Conservation (phyloP, 2,113 vertebrate species). For the Lota lota region DNA sequence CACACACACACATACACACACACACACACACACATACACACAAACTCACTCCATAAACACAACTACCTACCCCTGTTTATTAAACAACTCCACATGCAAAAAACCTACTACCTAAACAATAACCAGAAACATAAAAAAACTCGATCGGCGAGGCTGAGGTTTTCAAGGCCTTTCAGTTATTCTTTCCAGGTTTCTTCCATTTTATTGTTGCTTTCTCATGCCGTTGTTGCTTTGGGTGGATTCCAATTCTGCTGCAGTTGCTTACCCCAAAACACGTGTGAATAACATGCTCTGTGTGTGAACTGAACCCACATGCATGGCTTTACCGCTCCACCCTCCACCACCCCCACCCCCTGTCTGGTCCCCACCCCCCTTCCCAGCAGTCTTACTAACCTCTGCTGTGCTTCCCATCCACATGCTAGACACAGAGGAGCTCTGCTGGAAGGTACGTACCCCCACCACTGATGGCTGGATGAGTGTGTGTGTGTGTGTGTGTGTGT, state of each 20-base stretch:
- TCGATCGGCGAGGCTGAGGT: too few species aligned
- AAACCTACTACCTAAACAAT: too few species aligned
- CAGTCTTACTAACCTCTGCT: conserved; percentile 82
- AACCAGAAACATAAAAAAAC: too few species aligned
- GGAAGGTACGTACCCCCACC: conserved; percentile 86
- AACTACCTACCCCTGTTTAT: too few species aligned
- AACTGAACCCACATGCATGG: conserved; percentile 12
- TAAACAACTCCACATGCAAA: too few species aligned
- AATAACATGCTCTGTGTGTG: neutral
- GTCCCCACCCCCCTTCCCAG: conserved; percentile 11
- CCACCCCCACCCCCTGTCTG: conserved; percentile 9
- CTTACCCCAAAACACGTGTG: neutral
- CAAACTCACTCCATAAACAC: too few species aligned
- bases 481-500: conserved; percentile 16
- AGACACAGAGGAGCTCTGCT: conserved; percentile 93
- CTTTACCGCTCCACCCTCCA: conserved; percentile 16
- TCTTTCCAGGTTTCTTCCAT: too few species aligned
- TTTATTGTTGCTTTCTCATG: too few species aligned
- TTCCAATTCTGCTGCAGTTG: neutral
- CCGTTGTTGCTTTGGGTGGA: too few species aligned
- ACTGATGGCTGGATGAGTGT: neutral
- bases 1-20: too few species aligned
- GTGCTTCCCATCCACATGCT: conserved; percentile 81
- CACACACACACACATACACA: too few species aligned
- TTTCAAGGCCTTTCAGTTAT: too few species aligned